Evolutionary conservation across 2,888 invertebrate species (phyloP).

Genomic region (Trilocha varians): DNA sequence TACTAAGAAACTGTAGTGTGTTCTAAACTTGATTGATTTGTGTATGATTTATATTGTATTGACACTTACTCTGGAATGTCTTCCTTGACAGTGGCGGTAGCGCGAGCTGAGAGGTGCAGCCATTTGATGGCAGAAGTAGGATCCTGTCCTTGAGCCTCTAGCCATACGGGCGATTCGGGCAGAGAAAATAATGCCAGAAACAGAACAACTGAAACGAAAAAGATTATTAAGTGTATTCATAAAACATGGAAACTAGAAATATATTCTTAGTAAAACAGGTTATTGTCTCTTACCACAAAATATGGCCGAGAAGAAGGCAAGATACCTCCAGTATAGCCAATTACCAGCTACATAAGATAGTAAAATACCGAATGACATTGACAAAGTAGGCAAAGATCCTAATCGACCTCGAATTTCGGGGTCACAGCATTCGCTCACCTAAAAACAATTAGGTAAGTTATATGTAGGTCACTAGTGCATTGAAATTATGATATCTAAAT

Average conservation of each 20-base stretch:
- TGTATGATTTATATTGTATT: background rate
- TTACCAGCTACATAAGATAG: constrained; percentile 73
- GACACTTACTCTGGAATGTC: constrained; percentile 39
- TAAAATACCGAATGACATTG: constrained; percentile 77
- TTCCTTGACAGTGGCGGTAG: constrained; percentile 45
- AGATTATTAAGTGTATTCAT: background rate
- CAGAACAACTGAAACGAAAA: constrained; percentile 42
- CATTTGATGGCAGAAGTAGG: constrained; percentile 64
- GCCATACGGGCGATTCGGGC: constrained; percentile 78
- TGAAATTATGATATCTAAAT: too few species aligned
- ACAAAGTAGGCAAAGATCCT: constrained; percentile 77
- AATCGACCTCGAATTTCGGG: constrained; percentile 76
- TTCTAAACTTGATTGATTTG: too few species aligned
- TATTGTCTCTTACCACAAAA: constrained; percentile 45
- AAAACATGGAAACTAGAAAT: background rate
- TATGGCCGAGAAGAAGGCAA: constrained; percentile 69
- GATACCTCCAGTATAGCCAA: constrained; percentile 71
- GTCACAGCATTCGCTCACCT: constrained; percentile 77
- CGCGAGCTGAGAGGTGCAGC: constrained; percentile 63
- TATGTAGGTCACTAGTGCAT: too few species aligned
- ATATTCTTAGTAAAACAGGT: too few species aligned
- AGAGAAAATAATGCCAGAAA: constrained; percentile 67
- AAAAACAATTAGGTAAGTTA: constrained; percentile 10
- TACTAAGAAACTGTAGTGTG: too few species aligned
- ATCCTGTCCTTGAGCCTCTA: constrained; percentile 54